Conservation (phyloP, 53 echinoderm and acorn worm species). For the Holothuria leucospilota region DNA sequence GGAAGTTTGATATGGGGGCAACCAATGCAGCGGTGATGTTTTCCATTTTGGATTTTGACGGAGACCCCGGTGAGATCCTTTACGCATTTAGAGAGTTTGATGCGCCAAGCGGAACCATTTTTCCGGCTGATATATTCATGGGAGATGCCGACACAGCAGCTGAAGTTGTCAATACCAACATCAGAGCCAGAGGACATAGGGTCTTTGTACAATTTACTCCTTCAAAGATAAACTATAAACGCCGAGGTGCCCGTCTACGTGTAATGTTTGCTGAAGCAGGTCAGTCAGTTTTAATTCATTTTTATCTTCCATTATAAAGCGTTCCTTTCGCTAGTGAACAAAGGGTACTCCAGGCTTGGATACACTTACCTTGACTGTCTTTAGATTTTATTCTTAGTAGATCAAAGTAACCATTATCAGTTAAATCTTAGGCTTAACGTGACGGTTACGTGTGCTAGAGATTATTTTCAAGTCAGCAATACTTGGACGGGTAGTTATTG, state of each 20-base stretch:
- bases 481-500: too few relatives aligned
- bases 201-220: background rate
- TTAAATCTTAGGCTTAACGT: too few relatives aligned
- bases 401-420: too few relatives aligned
- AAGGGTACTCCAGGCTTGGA: too few relatives aligned
- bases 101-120: background rate
- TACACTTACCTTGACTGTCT: too few relatives aligned
- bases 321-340: too few relatives aligned
- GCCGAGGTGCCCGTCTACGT: background rate
- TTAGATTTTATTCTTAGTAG: too few relatives aligned
- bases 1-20: background rate
- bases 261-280: constrained; percentile 33
- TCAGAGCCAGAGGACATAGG: background rate
- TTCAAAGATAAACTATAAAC: background rate
- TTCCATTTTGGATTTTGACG: constrained; percentile 15
- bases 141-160: background rate
- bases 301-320: too few relatives aligned
- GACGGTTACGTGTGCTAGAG: too few relatives aligned
- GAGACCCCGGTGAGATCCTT: background rate
- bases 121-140: background rate
- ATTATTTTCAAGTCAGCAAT: too few relatives aligned
- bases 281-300: background rate
- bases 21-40: background rate
- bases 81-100: too few relatives aligned
- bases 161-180: background rate